phyloP scores from a whole-genome alignment of 2,888 invertebrate species.

The Marronus borbonicus region DNA sequence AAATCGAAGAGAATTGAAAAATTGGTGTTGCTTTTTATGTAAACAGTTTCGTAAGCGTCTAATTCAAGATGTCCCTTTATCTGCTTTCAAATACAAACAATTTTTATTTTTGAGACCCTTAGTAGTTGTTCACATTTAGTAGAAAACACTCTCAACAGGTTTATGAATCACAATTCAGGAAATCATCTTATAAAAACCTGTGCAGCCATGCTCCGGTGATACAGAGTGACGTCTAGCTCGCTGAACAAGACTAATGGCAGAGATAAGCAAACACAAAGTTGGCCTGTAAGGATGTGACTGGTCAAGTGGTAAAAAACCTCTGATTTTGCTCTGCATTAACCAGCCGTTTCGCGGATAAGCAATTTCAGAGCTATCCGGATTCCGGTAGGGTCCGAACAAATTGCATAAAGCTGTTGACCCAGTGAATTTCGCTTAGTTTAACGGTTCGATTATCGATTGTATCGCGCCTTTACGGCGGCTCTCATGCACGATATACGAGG shows the following conservation, averaged over 20 bases:
- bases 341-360: conserved; percentile 26
- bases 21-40: too few species aligned
- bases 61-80: too few species aligned
- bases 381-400: conserved; percentile 42
- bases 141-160: not conserved
- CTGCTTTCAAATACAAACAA: too few species aligned
- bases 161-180: not conserved
- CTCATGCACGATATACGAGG: conserved; percentile 19
- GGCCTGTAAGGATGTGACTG: conserved; percentile 6
- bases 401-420: conserved; percentile 49
- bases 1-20: too few species aligned
- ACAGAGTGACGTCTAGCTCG: not conserved
- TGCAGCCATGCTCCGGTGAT: not conserved
- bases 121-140: not conserved
- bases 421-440: conserved; percentile 47
- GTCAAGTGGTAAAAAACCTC: conserved; percentile 15
- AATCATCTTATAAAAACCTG: not conserved
- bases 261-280: not conserved
- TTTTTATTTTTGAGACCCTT: too few species aligned
- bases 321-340: not conserved
- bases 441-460: conserved; percentile 44
- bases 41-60: too few species aligned
- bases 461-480: conserved; percentile 33
- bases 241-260: not conserved
- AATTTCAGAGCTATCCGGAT: conserved; percentile 17